Evolutionary conservation across 2,888 invertebrate genomes (phyloP), one percentile per base, ranked within the genome.

Genomic region (Parasteatoda lunata): DNA sequence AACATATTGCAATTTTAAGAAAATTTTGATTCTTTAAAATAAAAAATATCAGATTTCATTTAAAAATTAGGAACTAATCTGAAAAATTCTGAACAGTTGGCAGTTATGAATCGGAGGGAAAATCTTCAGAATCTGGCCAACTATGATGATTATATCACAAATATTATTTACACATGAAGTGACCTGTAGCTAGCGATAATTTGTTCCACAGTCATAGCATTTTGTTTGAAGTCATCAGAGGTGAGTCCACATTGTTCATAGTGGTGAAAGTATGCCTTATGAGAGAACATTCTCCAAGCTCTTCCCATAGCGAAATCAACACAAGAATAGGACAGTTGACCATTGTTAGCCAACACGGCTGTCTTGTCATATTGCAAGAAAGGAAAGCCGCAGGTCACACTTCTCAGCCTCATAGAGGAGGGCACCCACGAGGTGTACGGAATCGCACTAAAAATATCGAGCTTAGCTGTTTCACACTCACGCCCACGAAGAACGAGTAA

Each of bases 221-320:
- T 90, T 77, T 92, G 91, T 8, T 92, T 88, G 89, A 92, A 92
- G 84, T 92, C 91, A 70, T 92, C 92, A 71, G 92, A 91, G 4
- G 89, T 89, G 47, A 92, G 84, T 8, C 92, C 92, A 89, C 91
- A 91, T 82, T 90, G 90, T 7, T 90, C 84, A 89, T 92, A 92
- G 89, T 92, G 92, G 89, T 92, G 92, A n/a, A 92, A 90, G 86
- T 92, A 92, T 0, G 92, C 92, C 68, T 91, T 89, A 0, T 91
- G 90, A 2, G 91, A 90, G 85, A 92, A 92, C 92, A 92, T 92
- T 45, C 90, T 90, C 92, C 92, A 92, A 0, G 92, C 92, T 87
- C 91, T 91, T 6, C 89, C 90, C 45, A 92, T 89, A 70, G 91
- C 90, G 9, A 88, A 87, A 78, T 92, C 91, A 73, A 92, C 89